Percentiles rank a stretch among this genome's conserved stretches.
Conservation (phyloP, 2,113 vertebrate genomes). For the Rostratula benghalensis region DNA sequence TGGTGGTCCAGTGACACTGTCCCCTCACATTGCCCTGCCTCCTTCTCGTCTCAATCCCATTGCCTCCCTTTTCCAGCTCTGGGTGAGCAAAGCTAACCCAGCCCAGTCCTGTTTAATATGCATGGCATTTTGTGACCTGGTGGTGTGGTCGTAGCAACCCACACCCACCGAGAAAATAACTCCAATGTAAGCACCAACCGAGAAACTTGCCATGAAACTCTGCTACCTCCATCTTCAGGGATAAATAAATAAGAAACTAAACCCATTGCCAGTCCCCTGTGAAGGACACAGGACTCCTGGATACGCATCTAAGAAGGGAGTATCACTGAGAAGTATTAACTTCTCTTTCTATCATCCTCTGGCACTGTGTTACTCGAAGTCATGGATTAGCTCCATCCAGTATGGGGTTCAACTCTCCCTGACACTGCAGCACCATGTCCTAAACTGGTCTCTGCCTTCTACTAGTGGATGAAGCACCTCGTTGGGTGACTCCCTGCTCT, state of each 20-base stretch:
- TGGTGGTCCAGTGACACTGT: background rate
- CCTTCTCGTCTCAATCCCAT: background rate
- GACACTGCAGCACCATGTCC: background rate
- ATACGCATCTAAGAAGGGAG: background rate
- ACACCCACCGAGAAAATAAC: background rate
- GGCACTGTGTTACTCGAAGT: background rate
- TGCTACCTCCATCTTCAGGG: background rate
- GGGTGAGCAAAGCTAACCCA: background rate
- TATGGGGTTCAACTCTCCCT: background rate
- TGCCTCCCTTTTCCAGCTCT: background rate
- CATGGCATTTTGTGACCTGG: background rate
- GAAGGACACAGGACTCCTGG: background rate
- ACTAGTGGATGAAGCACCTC: background rate
- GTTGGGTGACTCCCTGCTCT: background rate
- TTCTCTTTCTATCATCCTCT: background rate
- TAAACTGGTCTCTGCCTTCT: background rate
- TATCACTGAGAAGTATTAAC: background rate
- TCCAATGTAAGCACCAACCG: background rate
- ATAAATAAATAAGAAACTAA: background rate
- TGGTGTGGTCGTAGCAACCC: background rate
- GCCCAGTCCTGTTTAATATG: background rate
- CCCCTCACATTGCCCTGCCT: background rate
- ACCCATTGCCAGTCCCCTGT: background rate
- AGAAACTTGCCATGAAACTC: background rate
- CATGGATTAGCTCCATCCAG: background rate